phyloP scores from a whole-genome alignment of 1,140 invertebrate species.

The Papilio aristodemus region DNA sequence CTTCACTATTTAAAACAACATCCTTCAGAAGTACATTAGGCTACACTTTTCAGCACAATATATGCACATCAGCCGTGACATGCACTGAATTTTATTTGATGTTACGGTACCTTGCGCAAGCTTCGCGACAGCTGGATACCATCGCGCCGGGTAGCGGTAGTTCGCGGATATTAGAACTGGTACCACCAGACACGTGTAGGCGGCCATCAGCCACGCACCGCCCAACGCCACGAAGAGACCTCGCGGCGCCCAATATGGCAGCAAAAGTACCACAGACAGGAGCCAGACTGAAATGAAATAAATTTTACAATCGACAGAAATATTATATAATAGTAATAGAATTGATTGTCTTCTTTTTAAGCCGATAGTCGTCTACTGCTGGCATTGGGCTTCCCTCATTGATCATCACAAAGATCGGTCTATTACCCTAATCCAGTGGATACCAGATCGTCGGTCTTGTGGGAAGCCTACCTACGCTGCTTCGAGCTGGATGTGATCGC shows the following conservation, averaged over 20 bases:
- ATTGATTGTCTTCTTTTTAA: no score
- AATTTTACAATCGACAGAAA: background rate
- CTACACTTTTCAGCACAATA: background rate
- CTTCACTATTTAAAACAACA: no score
- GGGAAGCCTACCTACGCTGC: no score
- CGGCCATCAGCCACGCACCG: constrained; percentile 82
- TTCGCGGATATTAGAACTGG: constrained; percentile 84
- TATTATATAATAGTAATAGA: no score
- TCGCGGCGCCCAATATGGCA: constrained; percentile 83
- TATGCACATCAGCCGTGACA: background rate
- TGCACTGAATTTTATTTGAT: background rate
- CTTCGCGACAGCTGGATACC: constrained; percentile 73
- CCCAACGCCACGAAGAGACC: constrained; percentile 78
- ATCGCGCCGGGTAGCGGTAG: constrained; percentile 83
- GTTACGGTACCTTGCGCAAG: constrained; percentile 62
- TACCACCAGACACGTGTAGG: constrained; percentile 83
- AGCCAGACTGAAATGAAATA: constrained; percentile 81
- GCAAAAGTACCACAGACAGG: constrained; percentile 82
- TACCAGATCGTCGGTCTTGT: no score
- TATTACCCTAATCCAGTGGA: no score
- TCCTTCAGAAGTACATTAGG: background rate
- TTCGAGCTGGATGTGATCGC: no score
- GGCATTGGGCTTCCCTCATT: no score
- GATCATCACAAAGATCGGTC: no score
- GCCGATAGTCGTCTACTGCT: no score